These are phyloP conservation scores for Chydorus sphaericus DNA, from an alignment of 2,888 invertebrate species.

Conservation along the genomic window DNA sequence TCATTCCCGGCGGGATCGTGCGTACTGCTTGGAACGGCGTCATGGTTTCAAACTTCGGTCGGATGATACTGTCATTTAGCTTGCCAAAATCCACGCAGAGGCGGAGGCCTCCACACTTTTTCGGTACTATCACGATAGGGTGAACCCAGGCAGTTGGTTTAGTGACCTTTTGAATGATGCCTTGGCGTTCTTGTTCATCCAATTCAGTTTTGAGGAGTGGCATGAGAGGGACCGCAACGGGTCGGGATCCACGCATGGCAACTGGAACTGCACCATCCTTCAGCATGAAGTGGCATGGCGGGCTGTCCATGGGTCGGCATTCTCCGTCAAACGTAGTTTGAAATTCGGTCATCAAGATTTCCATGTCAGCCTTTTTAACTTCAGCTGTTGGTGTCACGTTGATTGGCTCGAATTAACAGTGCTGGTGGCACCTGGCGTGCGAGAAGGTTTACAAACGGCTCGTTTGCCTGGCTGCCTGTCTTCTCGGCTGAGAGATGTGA, in stretches of 20 bases:
- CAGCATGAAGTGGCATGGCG: neutral
- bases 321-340: neutral
- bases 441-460: neutral
- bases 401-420: neutral
- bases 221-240: neutral
- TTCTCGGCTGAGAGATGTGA: no score
- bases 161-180: slow-evolving; percentile 13
- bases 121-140: slow-evolving; percentile 16
- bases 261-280: neutral
- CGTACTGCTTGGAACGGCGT: neutral
- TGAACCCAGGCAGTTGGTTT: slow-evolving; percentile 17
- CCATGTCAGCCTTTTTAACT: neutral
- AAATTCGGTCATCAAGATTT: neutral
- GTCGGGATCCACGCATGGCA: neutral
- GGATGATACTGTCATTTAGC: slow-evolving; percentile 16
- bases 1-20: slow-evolving; percentile 1
- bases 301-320: neutral
- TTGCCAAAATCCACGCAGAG: slow-evolving; percentile 19
- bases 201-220: neutral
- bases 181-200: neutral
- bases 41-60: neutral
- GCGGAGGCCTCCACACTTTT: slow-evolving; percentile 18
- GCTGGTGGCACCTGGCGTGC: neutral
- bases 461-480: no score
- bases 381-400: neutral